Base-by-base conservation (phyloP, 2,797 vertebrate genomes). In the Malacoraja senta region DNA sequence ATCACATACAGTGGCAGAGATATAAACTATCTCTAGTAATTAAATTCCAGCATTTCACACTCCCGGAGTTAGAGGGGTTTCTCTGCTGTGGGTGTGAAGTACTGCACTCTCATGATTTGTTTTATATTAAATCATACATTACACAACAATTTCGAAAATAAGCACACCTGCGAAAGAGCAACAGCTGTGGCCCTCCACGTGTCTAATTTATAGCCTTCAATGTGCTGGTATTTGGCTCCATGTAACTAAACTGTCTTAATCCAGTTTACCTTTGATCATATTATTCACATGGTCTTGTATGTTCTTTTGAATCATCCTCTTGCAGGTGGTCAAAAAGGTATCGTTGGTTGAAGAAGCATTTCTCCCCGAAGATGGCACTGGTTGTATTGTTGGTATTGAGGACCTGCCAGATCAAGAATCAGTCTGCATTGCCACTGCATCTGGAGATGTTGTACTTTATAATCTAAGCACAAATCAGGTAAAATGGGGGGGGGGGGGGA, bases 401-500 rank as follows among this genome's bases (percentile, higher is more conserved):
- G 97, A 98, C 94, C 94, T 99, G 93, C 96, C 98, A 9, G 98
- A 98, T 78, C 97, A 97, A 8, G 98, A 99, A 93, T 97, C 97
- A 0, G 97, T 97, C 0, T 99, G 99, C 95, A 94, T 99, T 95
- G 98, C 98, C 93, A 99, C 98, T 9, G 96, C 97, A 8, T 96
- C 94, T 0, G 99, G 99, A 4, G 98, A 99, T 8, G 97, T 99
- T 71, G 94, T 99, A 15, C 95, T 99, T 6, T 99, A 97, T 94
- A 98, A 96, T 95, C 94, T 98, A 93, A 96, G 93, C 94, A 97
- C 96, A 0, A 95, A 95, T 76, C 97, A 99, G 97, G 99, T 99
- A 94, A 94, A 53, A 58, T 8, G 17, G 86, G 35, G 81, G 24
- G 17, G 26, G 17, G 86, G 35, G 81, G 24, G 17, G 26, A 8